These are phyloP conservation scores for Drosophila pruinosa DNA, from an alignment of 1,140 invertebrate species.

Conservation along the genomic window DNA sequence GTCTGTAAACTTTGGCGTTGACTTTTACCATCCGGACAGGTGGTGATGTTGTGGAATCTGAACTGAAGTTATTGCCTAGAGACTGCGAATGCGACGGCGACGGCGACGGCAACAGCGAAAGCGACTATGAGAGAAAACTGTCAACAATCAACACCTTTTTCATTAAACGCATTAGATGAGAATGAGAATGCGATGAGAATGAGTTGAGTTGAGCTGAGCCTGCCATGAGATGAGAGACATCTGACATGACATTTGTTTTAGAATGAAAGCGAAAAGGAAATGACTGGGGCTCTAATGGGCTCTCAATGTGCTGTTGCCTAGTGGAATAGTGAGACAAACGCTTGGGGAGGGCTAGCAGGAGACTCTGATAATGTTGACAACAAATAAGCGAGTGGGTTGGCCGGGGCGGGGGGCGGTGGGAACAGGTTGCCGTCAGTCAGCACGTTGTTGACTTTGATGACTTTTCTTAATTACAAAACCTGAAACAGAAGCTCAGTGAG, in stretches of 20 bases:
- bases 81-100: too few relatives aligned
- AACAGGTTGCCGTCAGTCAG: slow-evolving; percentile 28
- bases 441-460: slow-evolving; percentile 77
- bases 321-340: slow-evolving; percentile 28
- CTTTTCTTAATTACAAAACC: slow-evolving; percentile 79
- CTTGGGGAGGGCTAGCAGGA: not conserved
- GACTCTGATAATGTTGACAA: slow-evolving; percentile 44
- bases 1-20: slow-evolving; percentile 32
- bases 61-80: slow-evolving; percentile 30
- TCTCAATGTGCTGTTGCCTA: slow-evolving; percentile 39
- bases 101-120: too few relatives aligned
- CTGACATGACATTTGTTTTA: slow-evolving; percentile 73
- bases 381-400: slow-evolving; percentile 28
- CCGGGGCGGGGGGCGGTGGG: not conserved
- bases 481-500: slow-evolving; percentile 60
- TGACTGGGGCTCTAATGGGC: slow-evolving; percentile 49
- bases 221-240: slow-evolving; percentile 17
- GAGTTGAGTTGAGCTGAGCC: slow-evolving; percentile 41
- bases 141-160: slow-evolving; percentile 81
- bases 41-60: slow-evolving; percentile 45
- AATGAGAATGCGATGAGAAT: slow-evolving; percentile 33
- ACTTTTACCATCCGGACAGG: slow-evolving; percentile 41
- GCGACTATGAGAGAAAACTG: slow-evolving; percentile 42
- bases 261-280: slow-evolving; percentile 79
- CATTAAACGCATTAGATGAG: slow-evolving; percentile 79